phyloP scores from a whole-genome alignment of 2,113 vertebrate species.

The Equus quagga region DNA sequence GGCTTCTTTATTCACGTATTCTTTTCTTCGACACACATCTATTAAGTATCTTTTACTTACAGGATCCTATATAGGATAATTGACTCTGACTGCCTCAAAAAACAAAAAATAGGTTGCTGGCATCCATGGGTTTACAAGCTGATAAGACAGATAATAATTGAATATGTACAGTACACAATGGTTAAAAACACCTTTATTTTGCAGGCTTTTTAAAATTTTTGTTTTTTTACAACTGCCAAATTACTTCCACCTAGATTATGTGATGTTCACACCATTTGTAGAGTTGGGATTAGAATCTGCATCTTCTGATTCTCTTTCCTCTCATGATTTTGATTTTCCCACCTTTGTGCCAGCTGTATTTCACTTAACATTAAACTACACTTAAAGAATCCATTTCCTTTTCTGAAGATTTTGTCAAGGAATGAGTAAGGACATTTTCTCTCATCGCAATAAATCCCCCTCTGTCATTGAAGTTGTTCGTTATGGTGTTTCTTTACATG shows the following conservation, averaged over 20 bases:
- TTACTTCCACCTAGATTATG: background rate
- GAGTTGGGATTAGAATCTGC: background rate
- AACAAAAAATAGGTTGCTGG: background rate
- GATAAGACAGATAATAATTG: background rate
- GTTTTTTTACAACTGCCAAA: background rate
- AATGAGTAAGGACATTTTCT: background rate
- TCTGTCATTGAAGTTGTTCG: background rate
- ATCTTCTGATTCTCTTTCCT: background rate
- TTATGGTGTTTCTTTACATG: background rate
- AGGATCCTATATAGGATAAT: conserved; percentile 8
- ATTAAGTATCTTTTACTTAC: background rate
- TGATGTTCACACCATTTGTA: background rate
- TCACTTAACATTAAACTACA: background rate
- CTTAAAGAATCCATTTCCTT: conserved; percentile 45
- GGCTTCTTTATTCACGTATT: conserved; percentile 25
- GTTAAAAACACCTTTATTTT: conserved; percentile 33
- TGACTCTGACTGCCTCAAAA: background rate
- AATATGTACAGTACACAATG: background rate
- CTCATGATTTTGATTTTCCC: background rate
- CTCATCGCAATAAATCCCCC: background rate
- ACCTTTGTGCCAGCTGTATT: background rate
- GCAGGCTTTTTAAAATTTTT: background rate
- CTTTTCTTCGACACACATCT: conserved; percentile 51
- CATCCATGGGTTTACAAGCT: background rate
- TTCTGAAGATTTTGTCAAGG: conserved; percentile 37